These are phyloP conservation scores for Eulithis prunata DNA, from an alignment of 2,888 invertebrate species.

Conservation along the genomic window DNA sequence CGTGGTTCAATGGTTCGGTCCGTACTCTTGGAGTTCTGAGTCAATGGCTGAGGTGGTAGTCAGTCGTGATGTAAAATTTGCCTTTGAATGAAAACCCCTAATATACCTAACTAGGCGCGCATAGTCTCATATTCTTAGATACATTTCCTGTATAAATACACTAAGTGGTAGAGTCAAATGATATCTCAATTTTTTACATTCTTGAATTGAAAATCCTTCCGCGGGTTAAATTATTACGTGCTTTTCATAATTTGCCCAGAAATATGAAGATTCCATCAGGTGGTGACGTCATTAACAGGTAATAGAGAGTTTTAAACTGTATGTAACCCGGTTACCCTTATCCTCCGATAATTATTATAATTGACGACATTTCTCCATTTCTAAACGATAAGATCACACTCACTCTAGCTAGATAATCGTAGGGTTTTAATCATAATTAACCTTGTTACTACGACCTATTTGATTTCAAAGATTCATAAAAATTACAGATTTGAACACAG, in stretches of 20 bases:
- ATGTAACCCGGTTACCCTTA: slow-evolving; percentile 56
- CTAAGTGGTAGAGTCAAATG: too few relatives aligned
- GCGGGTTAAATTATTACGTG: too few relatives aligned
- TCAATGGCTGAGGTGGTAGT: not conserved
- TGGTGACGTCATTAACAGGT: not conserved
- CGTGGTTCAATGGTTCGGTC: not conserved
- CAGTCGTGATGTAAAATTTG: not conserved
- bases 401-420: not conserved
- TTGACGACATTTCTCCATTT: slow-evolving; percentile 25
- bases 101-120: too few relatives aligned
- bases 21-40: not conserved
- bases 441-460: not conserved
- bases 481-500: not conserved
- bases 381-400: slow-evolving; percentile 11
- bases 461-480: not conserved
- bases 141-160: too few relatives aligned
- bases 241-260: too few relatives aligned
- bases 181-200: too few relatives aligned
- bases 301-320: not conserved
- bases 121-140: too few relatives aligned
- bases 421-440: slow-evolving; percentile 1
- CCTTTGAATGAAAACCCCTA: too few relatives aligned
- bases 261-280: too few relatives aligned
- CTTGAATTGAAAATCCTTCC: too few relatives aligned
- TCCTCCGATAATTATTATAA: slow-evolving; percentile 38